Evolutionary conservation across 2,113 vertebrate genomes (phyloP).

Genomic region (Carassius gibelio): DNA sequence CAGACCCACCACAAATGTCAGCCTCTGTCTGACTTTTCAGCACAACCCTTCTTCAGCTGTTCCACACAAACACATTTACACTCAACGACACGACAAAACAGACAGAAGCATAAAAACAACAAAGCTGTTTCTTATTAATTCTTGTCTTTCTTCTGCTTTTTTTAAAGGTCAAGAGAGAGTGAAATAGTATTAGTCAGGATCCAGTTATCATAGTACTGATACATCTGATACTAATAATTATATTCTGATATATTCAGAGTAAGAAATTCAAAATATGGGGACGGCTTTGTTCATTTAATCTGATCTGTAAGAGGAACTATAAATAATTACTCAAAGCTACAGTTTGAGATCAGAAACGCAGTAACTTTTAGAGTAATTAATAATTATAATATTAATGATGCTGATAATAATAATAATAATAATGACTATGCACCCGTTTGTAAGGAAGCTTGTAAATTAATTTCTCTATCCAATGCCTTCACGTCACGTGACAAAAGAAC

Average conservation of each 20-base stretch:
- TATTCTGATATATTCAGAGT: neutral
- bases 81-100: neutral
- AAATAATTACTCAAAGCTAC: too few relatives aligned
- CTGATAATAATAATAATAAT: too few relatives aligned
- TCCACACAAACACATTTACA: slow-evolving; percentile 1
- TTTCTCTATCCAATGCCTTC: too few relatives aligned
- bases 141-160: neutral
- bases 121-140: neutral
- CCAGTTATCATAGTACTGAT: neutral
- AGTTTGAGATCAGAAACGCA: too few relatives aligned
- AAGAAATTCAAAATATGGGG: neutral
- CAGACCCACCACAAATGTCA: slow-evolving; percentile 29
- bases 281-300: neutral
- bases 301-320: too few relatives aligned
- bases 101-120: neutral
- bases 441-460: too few relatives aligned
- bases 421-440: too few relatives aligned
- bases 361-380: too few relatives aligned
- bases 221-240: neutral
- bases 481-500: too few relatives aligned
- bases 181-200: neutral
- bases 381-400: too few relatives aligned
- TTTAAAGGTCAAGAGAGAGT: neutral
- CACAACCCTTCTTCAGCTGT: neutral
- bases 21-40: slow-evolving; percentile 11